Base-by-base conservation (phyloP, 2,888 invertebrate genomes). In the Phaonia tiefii region DNA sequence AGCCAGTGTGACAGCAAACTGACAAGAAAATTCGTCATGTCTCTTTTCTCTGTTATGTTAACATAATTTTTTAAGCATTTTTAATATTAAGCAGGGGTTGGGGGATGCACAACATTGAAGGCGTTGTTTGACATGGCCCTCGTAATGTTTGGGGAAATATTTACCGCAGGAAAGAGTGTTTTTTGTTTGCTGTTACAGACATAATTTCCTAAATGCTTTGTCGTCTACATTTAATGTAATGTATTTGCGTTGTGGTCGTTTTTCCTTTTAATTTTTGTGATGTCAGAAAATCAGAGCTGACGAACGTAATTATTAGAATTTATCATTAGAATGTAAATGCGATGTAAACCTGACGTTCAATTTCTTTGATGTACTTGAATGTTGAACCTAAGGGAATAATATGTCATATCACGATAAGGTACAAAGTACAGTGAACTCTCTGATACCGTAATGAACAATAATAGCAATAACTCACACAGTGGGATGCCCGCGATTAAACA, bases 1-100 rank as follows among this genome's bases (percentile, higher is more conserved):
- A 79, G 65, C 65, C 56, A 54, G 46, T 26, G 58, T 72, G 49
- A 70, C 74, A 66, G 54, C 70, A 70, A 70, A 44, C 70, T 49
- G 56, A 65, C 65, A 74, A 51, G 49, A 26, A 46, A 69, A 74
- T 39, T 26, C 39, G 39, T 65, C 65, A 49, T 66, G 37, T 66
- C 51, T 5, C 31, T 31, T 31, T 31, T 31, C 8, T 31, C 31
- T 66, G 65, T 37, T 76, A 46, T 70, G 17, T 56, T 70, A 49
- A 69, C 56, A 46, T 56, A 31, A 58, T 58, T 58, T 65, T 26
- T 66, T 65, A 49, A 65, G 22, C 49, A 63, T 39, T 79, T 42
- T 3, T 44, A 71, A 51, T 56, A 31, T 10, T 49, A 2, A n/a
- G 11, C 17, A 22, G 8, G 58, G 56, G 42, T 26, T 22, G 31